These are phyloP conservation scores for Dryocosmus kuriphilus DNA, from an alignment of 2,888 invertebrate species.

Conservation along the genomic window DNA sequence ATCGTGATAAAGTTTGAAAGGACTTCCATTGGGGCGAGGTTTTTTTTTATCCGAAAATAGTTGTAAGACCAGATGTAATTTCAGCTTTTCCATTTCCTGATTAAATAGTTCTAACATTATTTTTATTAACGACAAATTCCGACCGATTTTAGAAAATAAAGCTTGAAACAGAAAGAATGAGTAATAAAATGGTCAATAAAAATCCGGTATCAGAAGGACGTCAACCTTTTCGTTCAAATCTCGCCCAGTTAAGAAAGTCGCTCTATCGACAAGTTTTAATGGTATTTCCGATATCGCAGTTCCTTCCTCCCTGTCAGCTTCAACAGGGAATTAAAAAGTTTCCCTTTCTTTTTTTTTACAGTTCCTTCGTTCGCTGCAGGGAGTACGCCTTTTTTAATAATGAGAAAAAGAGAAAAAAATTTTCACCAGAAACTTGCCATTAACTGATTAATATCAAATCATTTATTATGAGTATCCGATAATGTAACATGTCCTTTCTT, in stretches of 20 bases:
- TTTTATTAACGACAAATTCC: not conserved
- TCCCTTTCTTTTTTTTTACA: not conserved
- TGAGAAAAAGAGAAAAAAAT: not conserved
- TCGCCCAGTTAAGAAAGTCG: conserved; percentile 18
- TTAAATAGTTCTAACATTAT: not conserved
- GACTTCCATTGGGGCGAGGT: too few relatives aligned
- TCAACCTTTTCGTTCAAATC: not conserved
- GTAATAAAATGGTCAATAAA: conserved; percentile 11
- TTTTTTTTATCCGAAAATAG: too few relatives aligned
- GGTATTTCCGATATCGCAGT: conserved; percentile 20
- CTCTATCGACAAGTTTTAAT: conserved; percentile 35
- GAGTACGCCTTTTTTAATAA: conserved; percentile 9
- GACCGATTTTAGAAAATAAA: not conserved
- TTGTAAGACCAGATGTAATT: too few relatives aligned
- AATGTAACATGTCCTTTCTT: not conserved
- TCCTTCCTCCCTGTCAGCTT: conserved; percentile 14
- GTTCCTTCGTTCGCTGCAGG: not conserved
- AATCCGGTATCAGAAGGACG: not conserved
- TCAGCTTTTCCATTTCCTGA: not conserved
- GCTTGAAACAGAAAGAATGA: not conserved
- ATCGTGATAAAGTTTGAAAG: too few relatives aligned
- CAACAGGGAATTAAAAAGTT: conserved; percentile 31
- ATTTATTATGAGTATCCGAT: conserved; percentile 12
- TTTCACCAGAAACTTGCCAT: not conserved
- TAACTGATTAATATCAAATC: not conserved